A percentile compares a stretch with the other conserved stretches of the same genome.
Conservation (phyloP, 1,140 invertebrate species). For the Caenorhabditis latens region DNA sequence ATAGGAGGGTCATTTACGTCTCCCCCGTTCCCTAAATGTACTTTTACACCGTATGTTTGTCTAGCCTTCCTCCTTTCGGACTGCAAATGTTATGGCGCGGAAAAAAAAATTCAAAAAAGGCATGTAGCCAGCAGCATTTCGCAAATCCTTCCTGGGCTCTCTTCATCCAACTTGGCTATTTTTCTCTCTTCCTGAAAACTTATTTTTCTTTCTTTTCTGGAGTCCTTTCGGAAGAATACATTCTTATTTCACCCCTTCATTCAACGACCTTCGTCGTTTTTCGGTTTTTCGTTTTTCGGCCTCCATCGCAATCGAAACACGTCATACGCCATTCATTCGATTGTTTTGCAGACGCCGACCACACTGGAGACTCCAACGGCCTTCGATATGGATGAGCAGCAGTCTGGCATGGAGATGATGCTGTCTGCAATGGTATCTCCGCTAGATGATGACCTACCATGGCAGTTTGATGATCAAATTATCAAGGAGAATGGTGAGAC, state of each 20-base stretch:
- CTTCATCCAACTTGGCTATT: not conserved
- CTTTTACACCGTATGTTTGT: constrained; percentile 30
- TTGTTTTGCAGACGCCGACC: constrained; percentile 45
- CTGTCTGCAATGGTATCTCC: not conserved
- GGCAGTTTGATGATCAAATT: constrained; percentile 35
- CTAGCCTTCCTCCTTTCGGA: not conserved
- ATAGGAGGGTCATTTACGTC: not conserved
- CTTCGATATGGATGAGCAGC: constrained; percentile 43
- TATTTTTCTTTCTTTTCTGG: not conserved
- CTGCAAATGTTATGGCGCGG: constrained; percentile 7
- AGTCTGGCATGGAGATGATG: constrained; percentile 46
- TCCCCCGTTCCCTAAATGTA: not conserved
- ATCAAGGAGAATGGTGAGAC: constrained; percentile 40
- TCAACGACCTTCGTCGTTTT: constrained; percentile 53
- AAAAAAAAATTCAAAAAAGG: constrained; percentile 1
- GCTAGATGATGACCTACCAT: constrained; percentile 33
- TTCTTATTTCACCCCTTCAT: constrained; percentile 42
- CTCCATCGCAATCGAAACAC: constrained; percentile 37
- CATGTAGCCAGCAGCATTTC: not conserved
- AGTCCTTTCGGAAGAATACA: not conserved
- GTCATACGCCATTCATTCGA: constrained; percentile 40
- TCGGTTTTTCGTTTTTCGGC: constrained; percentile 52
- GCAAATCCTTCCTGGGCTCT: not conserved
- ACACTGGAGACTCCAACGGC: not conserved
- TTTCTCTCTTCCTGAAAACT: not conserved